Conservation (phyloP, 2,113 vertebrate species). For the Crotalus horridus region DNA sequence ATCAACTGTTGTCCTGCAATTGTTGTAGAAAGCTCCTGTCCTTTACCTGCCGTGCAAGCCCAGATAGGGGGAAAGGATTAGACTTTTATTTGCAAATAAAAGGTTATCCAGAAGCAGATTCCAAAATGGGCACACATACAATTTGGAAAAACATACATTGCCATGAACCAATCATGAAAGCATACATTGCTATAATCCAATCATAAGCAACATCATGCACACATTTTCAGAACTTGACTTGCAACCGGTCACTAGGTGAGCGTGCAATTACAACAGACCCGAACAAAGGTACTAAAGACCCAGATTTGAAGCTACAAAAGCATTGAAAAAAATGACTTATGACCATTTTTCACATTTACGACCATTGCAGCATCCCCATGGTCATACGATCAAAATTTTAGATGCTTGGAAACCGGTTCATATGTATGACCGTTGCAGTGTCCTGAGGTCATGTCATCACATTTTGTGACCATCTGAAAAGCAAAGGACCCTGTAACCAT, state of each 20-base stretch:
- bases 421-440: background rate
- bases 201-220: background rate
- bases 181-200: too few species aligned
- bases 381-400: background rate
- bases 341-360: background rate
- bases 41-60: too few species aligned
- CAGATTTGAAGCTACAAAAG: background rate
- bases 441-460: background rate
- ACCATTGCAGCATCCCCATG: background rate
- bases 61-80: too few species aligned
- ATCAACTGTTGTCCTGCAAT: too few species aligned
- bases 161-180: background rate
- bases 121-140: background rate
- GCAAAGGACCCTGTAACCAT: background rate
- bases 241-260: background rate
- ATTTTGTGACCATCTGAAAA: background rate
- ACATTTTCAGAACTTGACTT: background rate
- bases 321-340: background rate
- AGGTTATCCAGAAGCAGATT: background rate
- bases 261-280: too few species aligned
- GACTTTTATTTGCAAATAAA: background rate
- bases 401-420: background rate
- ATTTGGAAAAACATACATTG: background rate
- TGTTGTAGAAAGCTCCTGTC: too few species aligned
- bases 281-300: too few species aligned